These are phyloP conservation scores for Sesamia inferens DNA, from an alignment of 2,888 invertebrate genomes.

Conservation along the genomic window DNA sequence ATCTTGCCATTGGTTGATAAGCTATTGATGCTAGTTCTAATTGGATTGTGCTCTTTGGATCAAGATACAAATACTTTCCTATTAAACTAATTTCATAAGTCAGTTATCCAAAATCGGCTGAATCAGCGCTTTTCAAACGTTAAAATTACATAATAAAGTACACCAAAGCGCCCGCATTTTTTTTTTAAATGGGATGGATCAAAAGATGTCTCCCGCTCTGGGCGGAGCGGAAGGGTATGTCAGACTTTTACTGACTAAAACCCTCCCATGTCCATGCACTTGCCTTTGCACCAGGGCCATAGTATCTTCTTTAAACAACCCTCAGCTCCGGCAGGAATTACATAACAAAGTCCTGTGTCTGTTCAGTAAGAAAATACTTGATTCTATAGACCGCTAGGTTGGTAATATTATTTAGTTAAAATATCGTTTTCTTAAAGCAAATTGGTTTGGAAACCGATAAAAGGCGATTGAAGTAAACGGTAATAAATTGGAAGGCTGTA, in stretches of 20 bases:
- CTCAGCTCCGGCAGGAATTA: no score
- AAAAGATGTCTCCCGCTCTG: no score
- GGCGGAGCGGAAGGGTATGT: no score
- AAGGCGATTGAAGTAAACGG: conserved; percentile 16
- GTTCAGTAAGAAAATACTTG: background rate
- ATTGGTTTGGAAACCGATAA: conserved; percentile 21
- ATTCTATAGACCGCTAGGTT: background rate
- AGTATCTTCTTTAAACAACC: no score
- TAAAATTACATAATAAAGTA: background rate
- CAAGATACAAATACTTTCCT: background rate
- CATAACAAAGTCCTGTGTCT: no score
- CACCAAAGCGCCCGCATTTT: no score
- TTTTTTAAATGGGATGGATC: no score
- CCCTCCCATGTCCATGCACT: no score
- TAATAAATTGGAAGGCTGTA: background rate
- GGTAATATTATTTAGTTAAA: background rate
- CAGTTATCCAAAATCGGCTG: no score
- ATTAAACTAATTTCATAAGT: background rate
- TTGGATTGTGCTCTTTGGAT: conserved; percentile 14
- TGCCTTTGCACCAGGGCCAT: no score
- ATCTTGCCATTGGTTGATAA: conserved; percentile 25
- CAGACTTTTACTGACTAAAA: no score
- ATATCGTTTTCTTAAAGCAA: conserved; percentile 19
- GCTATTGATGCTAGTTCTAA: conserved; percentile 6
- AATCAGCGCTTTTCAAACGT: background rate